Conservation (phyloP, 1,140 invertebrate species). For the Bombus fervidus region DNA sequence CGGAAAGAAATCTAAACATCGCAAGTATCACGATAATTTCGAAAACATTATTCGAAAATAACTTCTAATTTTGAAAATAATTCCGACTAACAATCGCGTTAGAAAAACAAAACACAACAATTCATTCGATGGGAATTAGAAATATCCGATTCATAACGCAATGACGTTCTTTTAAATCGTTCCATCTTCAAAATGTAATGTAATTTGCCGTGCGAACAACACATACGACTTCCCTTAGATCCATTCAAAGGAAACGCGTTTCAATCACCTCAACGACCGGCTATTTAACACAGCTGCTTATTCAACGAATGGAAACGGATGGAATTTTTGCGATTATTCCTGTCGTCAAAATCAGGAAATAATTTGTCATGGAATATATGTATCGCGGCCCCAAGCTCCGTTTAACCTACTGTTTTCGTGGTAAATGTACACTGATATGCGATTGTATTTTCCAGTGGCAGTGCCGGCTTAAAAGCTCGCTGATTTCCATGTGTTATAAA, state of each 20-base stretch:
- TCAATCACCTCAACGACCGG: conserved; percentile 1
- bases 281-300: conserved; percentile 7
- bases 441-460: conserved; percentile 29
- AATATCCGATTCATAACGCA: too few relatives aligned
- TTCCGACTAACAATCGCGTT: too few relatives aligned
- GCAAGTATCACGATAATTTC: too few relatives aligned
- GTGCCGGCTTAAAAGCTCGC: conserved; percentile 29
- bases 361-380: conserved; percentile 39
- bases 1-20: too few relatives aligned
- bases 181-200: too few relatives aligned
- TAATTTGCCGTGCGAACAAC: background rate
- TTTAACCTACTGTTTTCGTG: conserved; percentile 46
- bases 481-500: conserved; percentile 53
- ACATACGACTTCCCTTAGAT: background rate
- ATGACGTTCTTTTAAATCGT: too few relatives aligned
- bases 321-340: conserved; percentile 32
- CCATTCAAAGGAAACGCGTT: background rate
- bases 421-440: conserved; percentile 45
- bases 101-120: too few relatives aligned
- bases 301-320: background rate
- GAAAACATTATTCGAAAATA: too few relatives aligned
- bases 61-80: too few relatives aligned
- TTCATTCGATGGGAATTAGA: too few relatives aligned
- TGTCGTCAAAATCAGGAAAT: conserved; percentile 43
- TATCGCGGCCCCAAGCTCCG: background rate